These are phyloP conservation scores for Minunthozetes semirufus DNA, from an alignment of 2,888 invertebrate genomes.

Conservation along the genomic window DNA sequence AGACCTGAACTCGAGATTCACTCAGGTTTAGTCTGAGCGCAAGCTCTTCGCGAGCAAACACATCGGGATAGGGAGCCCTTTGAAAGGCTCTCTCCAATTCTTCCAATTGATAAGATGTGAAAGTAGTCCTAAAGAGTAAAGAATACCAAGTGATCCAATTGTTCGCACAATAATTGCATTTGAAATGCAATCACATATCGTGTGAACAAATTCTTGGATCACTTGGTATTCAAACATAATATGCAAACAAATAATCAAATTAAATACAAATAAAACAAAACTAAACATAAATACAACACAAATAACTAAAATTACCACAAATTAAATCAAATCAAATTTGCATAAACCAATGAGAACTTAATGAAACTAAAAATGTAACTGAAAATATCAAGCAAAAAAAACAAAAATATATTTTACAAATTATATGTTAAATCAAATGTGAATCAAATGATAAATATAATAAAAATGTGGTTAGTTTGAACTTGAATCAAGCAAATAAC, in stretches of 20 bases:
- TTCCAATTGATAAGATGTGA: slow-evolving; percentile 88
- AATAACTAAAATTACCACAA: neutral
- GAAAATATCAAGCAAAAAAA: too few species aligned
- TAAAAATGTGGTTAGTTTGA: too few species aligned
- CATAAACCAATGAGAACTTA: neutral
- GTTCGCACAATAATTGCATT: slow-evolving; percentile 7
- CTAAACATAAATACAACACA: neutral
- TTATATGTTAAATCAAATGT: too few species aligned
- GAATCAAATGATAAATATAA: too few species aligned
- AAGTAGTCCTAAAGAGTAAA: slow-evolving; percentile 68
- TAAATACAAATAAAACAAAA: neutral
- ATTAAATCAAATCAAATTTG: neutral
- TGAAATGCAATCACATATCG: neutral
- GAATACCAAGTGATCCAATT: slow-evolving; percentile 31
- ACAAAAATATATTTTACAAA: too few species aligned
- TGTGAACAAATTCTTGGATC: neutral
- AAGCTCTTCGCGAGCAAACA: slow-evolving; percentile 86
- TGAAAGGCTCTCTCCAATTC: slow-evolving; percentile 89
- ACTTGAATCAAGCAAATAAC: too few species aligned
- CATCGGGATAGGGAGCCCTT: slow-evolving; percentile 90
- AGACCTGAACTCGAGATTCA: slow-evolving; percentile 63
- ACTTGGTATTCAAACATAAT: slow-evolving; percentile 22
- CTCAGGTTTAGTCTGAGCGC: slow-evolving; percentile 82
- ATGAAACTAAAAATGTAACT: too few species aligned
- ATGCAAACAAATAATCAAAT: neutral